Evolutionary conservation across 2,797 vertebrate genomes (phyloP).

Genomic region (Tapirus indicus): DNA sequence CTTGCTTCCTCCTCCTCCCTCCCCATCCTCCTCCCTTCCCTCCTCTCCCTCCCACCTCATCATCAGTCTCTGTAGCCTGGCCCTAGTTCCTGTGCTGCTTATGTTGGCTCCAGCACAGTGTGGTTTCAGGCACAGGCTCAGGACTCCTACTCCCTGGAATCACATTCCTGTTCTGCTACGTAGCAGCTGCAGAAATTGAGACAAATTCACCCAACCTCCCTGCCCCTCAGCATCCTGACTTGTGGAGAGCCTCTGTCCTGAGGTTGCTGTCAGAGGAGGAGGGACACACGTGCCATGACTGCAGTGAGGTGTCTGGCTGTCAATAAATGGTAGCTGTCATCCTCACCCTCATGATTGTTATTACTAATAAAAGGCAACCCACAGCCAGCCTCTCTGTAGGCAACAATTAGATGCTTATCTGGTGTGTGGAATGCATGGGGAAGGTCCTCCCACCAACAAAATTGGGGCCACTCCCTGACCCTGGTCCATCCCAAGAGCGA

Average conservation of each 20-base stretch:
- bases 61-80: not conserved
- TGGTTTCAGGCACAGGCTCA: not conserved
- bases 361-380: slow-evolving; percentile 49
- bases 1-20: too few relatives aligned
- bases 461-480: slow-evolving; percentile 63
- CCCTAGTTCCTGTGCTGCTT: accelerated
- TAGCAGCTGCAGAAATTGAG: not conserved
- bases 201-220: not conserved
- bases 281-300: accelerated
- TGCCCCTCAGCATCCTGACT: not conserved
- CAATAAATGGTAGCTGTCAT: not conserved
- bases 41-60: accelerated
- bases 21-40: accelerated
- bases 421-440: slow-evolving; percentile 1
- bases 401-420: slow-evolving; percentile 58
- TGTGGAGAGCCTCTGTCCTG: not conserved
- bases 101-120: not conserved
- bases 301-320: not conserved
- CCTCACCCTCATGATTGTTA: not conserved
- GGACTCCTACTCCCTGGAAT: not conserved
- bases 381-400: not conserved
- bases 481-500: not conserved
- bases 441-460: not conserved
- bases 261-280: not conserved
- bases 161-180: not conserved